Evolutionary conservation across 2,888 invertebrate genomes (phyloP), one percentile per base, ranked within the genome.

Genomic region (Unio delphinus): DNA sequence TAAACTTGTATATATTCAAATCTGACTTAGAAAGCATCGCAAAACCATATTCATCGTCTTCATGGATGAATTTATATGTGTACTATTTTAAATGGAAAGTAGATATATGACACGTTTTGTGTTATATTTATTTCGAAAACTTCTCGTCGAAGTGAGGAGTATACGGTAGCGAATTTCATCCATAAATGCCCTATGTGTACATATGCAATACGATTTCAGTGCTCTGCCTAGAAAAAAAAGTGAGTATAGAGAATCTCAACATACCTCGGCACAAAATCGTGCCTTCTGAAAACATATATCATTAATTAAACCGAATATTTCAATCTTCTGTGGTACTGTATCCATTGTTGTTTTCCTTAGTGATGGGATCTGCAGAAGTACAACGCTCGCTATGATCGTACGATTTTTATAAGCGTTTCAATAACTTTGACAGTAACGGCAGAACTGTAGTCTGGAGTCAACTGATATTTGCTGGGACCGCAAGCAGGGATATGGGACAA

Each of bases 201-300:
- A 20, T 58, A n/a, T 26, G 23, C 30, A 20, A 0, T 28, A 54
- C 18, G 7, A 54, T 34, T n/a, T 62, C 7, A 45, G n/a, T n/a
- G 20, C 30, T 61, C 61, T 26, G 7, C 6, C 23, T n/a, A 34
- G 1, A 17, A 65, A 20, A 26, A n/a, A n/a, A 55, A 26, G 26
- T 45, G 4, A 23, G 8, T 11, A 20, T 54, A 61, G 28, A 55
- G 62, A 56, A 7, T 34, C 20, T 58, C 20, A 34, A 26, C 55
- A 64, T 80, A 89, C 89, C 86, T 88, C 84, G 55, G 87, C 88
- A 82, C 89, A 89, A 71, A 83, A 85, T 76, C 82, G 80, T 54
- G 89, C 84, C 70, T 84, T 80, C 28, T 88, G 87, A 77, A 86
- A 90, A 55, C 83, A 83, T 54, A 87, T 72, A 80, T 89, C 86